Percentiles rank a stretch among this genome's conserved stretches.
These are phyloP conservation scores for Eugnorisma glareosa DNA, from an alignment of 2,888 invertebrate species.

Conservation along the genomic window DNA sequence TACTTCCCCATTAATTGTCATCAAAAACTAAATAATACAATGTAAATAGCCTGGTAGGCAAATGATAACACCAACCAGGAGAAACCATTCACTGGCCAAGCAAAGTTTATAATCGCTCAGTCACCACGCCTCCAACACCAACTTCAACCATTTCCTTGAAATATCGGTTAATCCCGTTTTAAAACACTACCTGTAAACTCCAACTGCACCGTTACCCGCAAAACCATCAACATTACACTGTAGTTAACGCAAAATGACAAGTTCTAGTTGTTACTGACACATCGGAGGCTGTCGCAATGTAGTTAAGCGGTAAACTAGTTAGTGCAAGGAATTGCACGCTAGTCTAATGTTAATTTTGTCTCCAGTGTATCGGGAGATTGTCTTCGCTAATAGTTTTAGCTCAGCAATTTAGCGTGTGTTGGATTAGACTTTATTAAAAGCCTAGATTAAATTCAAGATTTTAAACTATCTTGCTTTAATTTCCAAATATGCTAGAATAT, in stretches of 20 bases:
- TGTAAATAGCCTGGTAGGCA: not conserved
- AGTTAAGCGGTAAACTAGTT: conserved; percentile 59
- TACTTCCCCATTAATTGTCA: no score
- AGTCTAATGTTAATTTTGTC: conserved; percentile 57
- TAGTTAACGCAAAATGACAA: conserved; percentile 44
- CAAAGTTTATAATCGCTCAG: not conserved
- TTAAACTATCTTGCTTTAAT: not conserved
- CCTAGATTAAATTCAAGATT: not conserved
- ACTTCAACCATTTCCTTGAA: not conserved
- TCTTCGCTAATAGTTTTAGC: conserved; percentile 54
- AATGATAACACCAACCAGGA: not conserved
- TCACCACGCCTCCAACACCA: no score
- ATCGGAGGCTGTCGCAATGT: conserved; percentile 40
- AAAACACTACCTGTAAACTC: not conserved
- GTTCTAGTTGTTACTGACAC: conserved; percentile 39
- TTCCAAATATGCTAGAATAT: not conserved
- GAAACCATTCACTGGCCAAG: not conserved
- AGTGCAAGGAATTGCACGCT: conserved; percentile 60
- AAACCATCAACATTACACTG: conserved; percentile 17
- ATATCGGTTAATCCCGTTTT: not conserved
- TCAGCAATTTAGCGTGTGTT: conserved; percentile 36
- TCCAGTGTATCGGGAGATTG: conserved; percentile 56
- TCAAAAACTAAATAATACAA: no score
- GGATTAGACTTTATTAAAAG: conserved; percentile 1
- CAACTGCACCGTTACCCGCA: not conserved